Evolutionary conservation across 2,113 vertebrate species (phyloP).

Genomic region (Psammodynastes pulverulentus): DNA sequence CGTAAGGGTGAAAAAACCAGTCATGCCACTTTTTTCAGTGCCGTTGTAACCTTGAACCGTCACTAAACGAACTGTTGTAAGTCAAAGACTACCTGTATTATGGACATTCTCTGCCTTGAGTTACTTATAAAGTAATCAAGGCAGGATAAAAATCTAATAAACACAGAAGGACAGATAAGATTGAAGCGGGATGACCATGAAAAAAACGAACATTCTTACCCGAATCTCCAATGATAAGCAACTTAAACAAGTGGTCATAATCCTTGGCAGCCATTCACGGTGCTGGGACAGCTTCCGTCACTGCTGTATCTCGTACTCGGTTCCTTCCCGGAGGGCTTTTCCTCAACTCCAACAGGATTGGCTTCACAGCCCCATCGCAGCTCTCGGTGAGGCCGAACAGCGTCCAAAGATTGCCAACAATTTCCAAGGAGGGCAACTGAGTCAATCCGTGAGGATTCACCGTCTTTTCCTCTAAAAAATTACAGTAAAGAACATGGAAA

Average conservation of each 20-base stretch:
- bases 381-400: background rate
- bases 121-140: background rate
- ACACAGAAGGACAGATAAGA: background rate
- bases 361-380: conserved; percentile 12
- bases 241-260: conserved; percentile 82
- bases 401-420: background rate
- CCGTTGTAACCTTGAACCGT: background rate
- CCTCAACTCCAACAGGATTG: background rate
- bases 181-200: background rate
- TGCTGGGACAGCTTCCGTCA: conserved; percentile 6
- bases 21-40: background rate
- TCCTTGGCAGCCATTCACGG: conserved; percentile 77
- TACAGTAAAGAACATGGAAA: background rate
- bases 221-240: conserved; percentile 85
- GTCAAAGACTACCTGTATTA: background rate
- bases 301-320: background rate
- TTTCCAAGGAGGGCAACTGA: background rate
- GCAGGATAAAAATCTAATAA: background rate
- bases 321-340: background rate
- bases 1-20: background rate
- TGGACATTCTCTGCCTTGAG: background rate
- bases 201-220: conserved; percentile 62
- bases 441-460: background rate
- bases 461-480: background rate
- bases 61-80: background rate